phyloP scores from a whole-genome alignment of 2,888 invertebrate genomes.

The Archips crataeganus region DNA sequence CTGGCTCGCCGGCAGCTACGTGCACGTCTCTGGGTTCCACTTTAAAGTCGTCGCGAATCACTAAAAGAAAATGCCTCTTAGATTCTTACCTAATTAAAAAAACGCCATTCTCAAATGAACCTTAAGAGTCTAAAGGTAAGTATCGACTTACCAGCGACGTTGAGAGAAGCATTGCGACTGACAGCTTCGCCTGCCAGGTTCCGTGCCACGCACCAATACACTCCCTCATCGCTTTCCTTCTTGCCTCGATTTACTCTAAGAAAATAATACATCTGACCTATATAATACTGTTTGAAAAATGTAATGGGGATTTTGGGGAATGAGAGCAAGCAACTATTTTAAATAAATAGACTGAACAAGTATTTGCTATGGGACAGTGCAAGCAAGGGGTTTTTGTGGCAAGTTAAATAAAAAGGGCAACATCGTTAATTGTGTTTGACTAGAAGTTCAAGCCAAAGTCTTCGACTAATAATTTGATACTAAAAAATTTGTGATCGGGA shows the following conservation, averaged over 20 bases:
- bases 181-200: slow-evolving; percentile 95
- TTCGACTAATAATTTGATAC: not conserved
- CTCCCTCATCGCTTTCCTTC: slow-evolving; percentile 97
- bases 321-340: not conserved
- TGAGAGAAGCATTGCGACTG: slow-evolving; percentile 97
- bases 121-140: not conserved
- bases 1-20: slow-evolving; percentile 97
- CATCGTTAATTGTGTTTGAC: not conserved
- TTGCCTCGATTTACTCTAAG: slow-evolving; percentile 95
- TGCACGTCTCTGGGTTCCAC: slow-evolving; percentile 95
- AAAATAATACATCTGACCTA: slow-evolving; percentile 45
- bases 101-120: not conserved
- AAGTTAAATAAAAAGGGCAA: not conserved
- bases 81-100: slow-evolving; percentile 22
- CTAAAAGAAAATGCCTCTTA: slow-evolving; percentile 80
- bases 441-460: not conserved
- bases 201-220: slow-evolving; percentile 98
- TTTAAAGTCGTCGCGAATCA: slow-evolving; percentile 97
- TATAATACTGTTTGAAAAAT: slow-evolving; percentile 14
- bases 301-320: not conserved
- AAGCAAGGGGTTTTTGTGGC: slow-evolving; percentile 22
- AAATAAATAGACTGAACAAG: slow-evolving; percentile 24
- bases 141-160: slow-evolving; percentile 93
- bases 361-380: slow-evolving; percentile 16
- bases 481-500: not conserved